phyloP scores from a whole-genome alignment of 2,888 invertebrate genomes.

The Nomada goodeniana region DNA sequence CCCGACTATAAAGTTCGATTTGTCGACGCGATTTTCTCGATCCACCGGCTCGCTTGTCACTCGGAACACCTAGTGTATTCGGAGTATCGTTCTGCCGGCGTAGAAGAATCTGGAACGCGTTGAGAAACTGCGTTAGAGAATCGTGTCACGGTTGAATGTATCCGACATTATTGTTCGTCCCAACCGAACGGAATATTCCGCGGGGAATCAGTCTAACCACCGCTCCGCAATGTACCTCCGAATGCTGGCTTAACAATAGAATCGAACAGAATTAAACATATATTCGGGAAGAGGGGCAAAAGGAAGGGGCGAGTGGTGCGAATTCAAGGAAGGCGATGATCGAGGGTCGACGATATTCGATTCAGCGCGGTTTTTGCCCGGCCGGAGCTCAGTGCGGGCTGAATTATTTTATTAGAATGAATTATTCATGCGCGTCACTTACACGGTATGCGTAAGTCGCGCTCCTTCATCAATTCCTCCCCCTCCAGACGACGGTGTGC shows the following conservation, averaged over 20 bases:
- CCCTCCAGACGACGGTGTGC: conserved; percentile 32
- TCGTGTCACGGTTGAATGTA: conserved; percentile 56
- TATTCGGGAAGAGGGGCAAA: background rate
- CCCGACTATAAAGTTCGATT: conserved; percentile 49
- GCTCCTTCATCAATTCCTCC: conserved; percentile 81
- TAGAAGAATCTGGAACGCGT: conserved; percentile 52
- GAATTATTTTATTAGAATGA: conserved; percentile 84
- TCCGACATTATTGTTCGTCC: conserved; percentile 17
- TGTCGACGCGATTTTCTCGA: conserved; percentile 37
- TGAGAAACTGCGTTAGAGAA: conserved; percentile 47
- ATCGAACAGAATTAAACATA: background rate
- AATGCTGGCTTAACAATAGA: background rate
- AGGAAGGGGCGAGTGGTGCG: conserved; percentile 41
- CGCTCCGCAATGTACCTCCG: background rate
- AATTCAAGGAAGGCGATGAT: conserved; percentile 33
- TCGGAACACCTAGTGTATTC: conserved; percentile 39
- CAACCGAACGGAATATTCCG: conserved; percentile 3
- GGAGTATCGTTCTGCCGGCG: conserved; percentile 32
- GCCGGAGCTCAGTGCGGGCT: conserved; percentile 65
- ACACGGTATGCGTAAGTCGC: conserved; percentile 83
- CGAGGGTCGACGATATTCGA: conserved; percentile 47
- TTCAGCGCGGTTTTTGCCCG: conserved; percentile 67
- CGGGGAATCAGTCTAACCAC: background rate
- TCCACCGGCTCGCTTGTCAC: conserved; percentile 32
- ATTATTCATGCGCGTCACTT: conserved; percentile 83